phyloP scores from a whole-genome alignment of 2,797 vertebrate genomes.

The Coregonus sp. region DNA sequence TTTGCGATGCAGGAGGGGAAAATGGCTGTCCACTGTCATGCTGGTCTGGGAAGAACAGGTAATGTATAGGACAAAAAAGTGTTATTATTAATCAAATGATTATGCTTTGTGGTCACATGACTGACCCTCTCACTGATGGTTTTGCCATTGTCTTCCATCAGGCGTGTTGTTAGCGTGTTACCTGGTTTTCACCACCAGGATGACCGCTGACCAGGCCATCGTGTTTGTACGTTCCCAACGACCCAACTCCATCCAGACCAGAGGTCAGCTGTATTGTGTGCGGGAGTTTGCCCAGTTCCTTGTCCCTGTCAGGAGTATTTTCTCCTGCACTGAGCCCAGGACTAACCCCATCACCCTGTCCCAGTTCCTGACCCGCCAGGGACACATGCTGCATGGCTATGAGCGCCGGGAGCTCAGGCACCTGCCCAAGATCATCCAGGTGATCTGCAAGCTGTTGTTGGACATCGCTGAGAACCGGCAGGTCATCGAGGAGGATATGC shows the following conservation, averaged over 20 bases:
- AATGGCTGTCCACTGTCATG: conserved; percentile 93
- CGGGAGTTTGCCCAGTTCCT: conserved; percentile 91
- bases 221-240: conserved; percentile 90
- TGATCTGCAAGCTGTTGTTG: conserved; percentile 84
- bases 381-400: conserved; percentile 88
- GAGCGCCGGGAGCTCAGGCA: conserved; percentile 89
- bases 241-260: conserved; percentile 92
- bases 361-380: conserved; percentile 91
- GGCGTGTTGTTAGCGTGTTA: conserved; percentile 95
- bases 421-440: conserved; percentile 87
- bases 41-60: conserved; percentile 98
- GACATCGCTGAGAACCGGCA: conserved; percentile 90
- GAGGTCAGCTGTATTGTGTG: conserved; percentile 88
- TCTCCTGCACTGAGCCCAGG: conserved; percentile 83
- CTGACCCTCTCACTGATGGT: neutral
- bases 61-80: conserved; percentile 10
- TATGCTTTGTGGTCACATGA: neutral
- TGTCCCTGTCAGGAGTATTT: conserved; percentile 85
- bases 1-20: conserved; percentile 95
- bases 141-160: conserved; percentile 45
- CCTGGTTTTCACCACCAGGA: conserved; percentile 87
- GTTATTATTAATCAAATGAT: neutral
- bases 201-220: conserved; percentile 94
- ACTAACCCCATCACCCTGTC: conserved; percentile 82
- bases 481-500: conserved; percentile 81